Evolutionary conservation across 2,888 invertebrate genomes (phyloP), one percentile per base, ranked within the genome.

Genomic region (Aphrophora alni): DNA sequence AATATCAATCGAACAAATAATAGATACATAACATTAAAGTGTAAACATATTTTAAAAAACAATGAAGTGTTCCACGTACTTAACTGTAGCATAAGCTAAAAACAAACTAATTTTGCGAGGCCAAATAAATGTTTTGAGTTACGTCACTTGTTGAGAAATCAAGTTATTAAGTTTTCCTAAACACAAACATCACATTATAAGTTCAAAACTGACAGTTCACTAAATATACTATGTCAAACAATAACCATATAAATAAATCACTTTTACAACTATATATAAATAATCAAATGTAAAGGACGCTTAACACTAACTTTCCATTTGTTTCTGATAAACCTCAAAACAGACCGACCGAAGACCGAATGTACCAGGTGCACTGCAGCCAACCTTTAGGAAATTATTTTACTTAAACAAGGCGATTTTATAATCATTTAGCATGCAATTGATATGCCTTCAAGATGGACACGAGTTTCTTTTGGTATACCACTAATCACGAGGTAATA

Each of bases 41-140:
- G 14, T 21, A 59, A 21, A 21, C 21, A 5, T 59, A 59, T 59
- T 59, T 59, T 5, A 59, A 21, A 59, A 59, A 2, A 33, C 3
- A 33, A 4, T 59, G 21, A 59, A 59, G 5, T 21, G 14, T 59
- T n/a, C 21, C 3, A 59, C 59, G 12, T 59, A 59, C 59, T 59
- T 59, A 59, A 59, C n/a, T 21, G 4, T 21, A 59, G 4, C n/a
- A 59, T 21, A 12, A 59, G 44, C 17, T 14, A 44, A 44, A 44
- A 44, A 44, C 10, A 44, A 59, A 59, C 59, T 21, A 21, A 59
- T 21, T 21, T 59, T 59, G 21, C 59, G 59, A 59, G 59, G 59
- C 59, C 59, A 59, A 59, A 59, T 59, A 59, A 59, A 21, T 21
- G 59, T 59, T 59, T 59, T 59, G 59, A 59, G 59, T 59, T 59